Percentiles rank a stretch among this genome's conserved stretches.
Evolutionary conservation across 2,888 invertebrate species (phyloP).

Genomic region (Amiota mariae): DNA sequence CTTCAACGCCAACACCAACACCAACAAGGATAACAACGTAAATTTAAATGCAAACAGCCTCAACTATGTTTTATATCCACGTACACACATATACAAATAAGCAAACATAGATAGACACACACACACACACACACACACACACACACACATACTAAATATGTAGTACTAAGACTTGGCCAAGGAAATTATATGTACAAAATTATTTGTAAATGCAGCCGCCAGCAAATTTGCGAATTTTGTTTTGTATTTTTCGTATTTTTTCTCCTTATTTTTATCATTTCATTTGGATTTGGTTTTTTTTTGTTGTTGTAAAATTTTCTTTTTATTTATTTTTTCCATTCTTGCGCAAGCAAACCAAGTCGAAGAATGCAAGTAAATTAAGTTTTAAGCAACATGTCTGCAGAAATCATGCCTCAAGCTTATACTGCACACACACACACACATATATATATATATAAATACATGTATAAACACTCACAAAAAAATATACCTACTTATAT

Average conservation of each 20-base stretch:
- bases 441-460: background rate
- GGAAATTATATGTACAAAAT: slow-evolving; percentile 53
- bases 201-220: slow-evolving; percentile 54
- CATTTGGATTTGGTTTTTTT: background rate
- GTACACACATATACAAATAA: background rate
- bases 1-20: background rate
- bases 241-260: slow-evolving; percentile 12
- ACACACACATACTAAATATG: background rate
- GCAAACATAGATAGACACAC: background rate
- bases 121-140: background rate
- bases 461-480: background rate
- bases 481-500: background rate
- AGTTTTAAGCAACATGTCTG: slow-evolving; percentile 68
- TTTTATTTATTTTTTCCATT: slow-evolving; percentile 45
- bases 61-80: slow-evolving; percentile 1
- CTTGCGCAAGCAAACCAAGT: slow-evolving; percentile 49
- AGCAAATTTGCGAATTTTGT: slow-evolving; percentile 46
- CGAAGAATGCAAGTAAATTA: slow-evolving; percentile 56
- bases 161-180: slow-evolving; percentile 27
- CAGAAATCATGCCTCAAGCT: slow-evolving; percentile 63
- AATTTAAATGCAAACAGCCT: slow-evolving; percentile 27
- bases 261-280: slow-evolving; percentile 9
- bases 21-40: background rate
- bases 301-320: background rate
- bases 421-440: slow-evolving; percentile 35